phyloP scores from a whole-genome alignment of 2,888 invertebrate species.

The Lepas anatifera region DNA sequence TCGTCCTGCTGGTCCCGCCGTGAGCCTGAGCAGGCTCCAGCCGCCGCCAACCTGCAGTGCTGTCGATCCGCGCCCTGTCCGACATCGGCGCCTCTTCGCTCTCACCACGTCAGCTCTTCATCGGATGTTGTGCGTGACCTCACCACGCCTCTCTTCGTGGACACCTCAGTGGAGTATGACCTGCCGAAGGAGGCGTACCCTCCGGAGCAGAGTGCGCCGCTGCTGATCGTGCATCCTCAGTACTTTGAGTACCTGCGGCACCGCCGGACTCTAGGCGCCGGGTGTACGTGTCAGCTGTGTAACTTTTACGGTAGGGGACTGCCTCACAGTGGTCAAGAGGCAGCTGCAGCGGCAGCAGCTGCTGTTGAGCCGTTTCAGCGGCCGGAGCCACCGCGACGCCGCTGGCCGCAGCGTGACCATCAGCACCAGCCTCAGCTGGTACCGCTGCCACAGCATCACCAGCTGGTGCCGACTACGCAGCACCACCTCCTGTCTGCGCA shows the following conservation, averaged over 20 bases:
- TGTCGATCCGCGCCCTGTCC: not conserved
- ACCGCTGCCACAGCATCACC: not conserved
- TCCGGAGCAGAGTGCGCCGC: not conserved
- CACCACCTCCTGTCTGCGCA: not conserved
- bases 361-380: not conserved
- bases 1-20: not conserved
- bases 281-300: not conserved
- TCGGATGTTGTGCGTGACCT: not conserved
- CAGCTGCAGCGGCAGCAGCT: not conserved
- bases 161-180: not conserved
- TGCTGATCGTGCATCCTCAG: constrained; percentile 4
- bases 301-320: not conserved
- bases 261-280: not conserved
- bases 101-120: not conserved
- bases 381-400: not conserved
- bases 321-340: not conserved
- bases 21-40: not conserved
- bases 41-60: not conserved
- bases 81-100: not conserved
- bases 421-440: not conserved
- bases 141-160: not conserved
- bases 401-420: not conserved
- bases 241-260: constrained; percentile 7
- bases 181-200: constrained; percentile 3
- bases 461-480: not conserved